phyloP scores from a whole-genome alignment of 2,797 vertebrate species.

The Phrynocephalus guinanensis region DNA sequence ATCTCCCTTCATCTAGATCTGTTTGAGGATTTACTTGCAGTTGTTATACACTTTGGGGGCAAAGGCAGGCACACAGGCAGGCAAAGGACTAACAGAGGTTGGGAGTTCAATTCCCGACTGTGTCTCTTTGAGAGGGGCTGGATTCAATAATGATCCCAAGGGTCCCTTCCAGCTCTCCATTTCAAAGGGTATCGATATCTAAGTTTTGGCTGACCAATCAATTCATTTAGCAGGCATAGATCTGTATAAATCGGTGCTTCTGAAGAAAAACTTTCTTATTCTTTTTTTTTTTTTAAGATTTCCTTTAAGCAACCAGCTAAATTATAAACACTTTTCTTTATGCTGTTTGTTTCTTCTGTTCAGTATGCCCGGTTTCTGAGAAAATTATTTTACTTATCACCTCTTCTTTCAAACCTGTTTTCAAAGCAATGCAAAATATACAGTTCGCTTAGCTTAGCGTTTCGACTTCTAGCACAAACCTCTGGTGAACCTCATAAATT shows the following conservation, averaged over 20 bases:
- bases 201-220: background rate
- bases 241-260: background rate
- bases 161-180: background rate
- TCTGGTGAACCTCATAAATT: slow-evolving; percentile 16
- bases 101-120: no score
- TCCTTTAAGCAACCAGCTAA: slow-evolving; percentile 27
- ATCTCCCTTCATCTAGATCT: background rate
- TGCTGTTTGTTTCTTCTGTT: background rate
- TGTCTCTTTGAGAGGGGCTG: no score
- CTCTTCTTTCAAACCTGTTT: slow-evolving; percentile 34
- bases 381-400: slow-evolving; percentile 9
- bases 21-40: background rate
- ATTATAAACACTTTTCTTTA: background rate
- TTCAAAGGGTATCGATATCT: no score
- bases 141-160: no score
- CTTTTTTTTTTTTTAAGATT: background rate
- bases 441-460: background rate
- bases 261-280: no score
- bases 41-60: slow-evolving; percentile 16
- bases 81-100: background rate
- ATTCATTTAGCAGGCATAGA: background rate
- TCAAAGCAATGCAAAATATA: background rate
- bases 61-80: slow-evolving; percentile 11
- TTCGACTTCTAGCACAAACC: slow-evolving; percentile 6
- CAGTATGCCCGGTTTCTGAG: background rate